A percentile compares a stretch with the other conserved stretches of the same genome.
Conservation (phyloP, 2,113 vertebrate species). For the Silurus meridionalis region DNA sequence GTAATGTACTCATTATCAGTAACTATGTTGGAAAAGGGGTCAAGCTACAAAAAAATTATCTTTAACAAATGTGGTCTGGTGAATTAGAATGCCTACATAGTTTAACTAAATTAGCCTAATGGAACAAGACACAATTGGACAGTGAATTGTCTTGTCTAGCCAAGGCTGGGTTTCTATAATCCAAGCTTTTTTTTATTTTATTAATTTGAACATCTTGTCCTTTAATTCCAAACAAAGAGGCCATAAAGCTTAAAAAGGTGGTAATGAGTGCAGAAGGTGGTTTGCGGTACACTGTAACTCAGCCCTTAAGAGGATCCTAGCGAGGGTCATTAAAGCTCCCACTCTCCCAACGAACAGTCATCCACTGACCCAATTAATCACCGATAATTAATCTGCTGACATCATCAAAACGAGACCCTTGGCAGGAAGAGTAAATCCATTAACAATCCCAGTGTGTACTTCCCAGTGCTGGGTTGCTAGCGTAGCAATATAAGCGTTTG, state of each 20-base stretch:
- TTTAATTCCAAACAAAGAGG: constrained; percentile 17
- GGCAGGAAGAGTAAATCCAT: constrained; percentile 30
- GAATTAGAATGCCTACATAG: not conserved
- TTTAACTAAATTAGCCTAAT: not conserved
- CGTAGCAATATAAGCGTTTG: constrained; percentile 27
- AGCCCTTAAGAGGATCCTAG: constrained; percentile 33
- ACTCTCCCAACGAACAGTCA: constrained; percentile 16
- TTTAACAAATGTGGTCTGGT: not conserved
- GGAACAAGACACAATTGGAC: not conserved
- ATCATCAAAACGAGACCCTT: constrained; percentile 48
- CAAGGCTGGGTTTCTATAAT: not conserved
- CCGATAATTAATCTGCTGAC: constrained; percentile 48
- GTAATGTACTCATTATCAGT: not conserved
- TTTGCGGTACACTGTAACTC: constrained; percentile 27
- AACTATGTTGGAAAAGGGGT: not conserved
- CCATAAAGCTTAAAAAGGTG: constrained; percentile 7
- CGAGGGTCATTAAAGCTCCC: constrained; percentile 37
- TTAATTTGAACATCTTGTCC: constrained; percentile 3
- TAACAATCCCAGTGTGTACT: constrained; percentile 30
- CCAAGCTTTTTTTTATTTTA: constrained; percentile 7
- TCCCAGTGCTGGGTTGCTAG: constrained; percentile 16
- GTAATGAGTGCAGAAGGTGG: constrained; percentile 10
- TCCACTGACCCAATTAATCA: constrained; percentile 34
- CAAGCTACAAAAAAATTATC: not conserved
- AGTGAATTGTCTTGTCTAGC: not conserved